Percentiles rank a stretch among this genome's conserved stretches.
These are phyloP conservation scores for Ericerus pela DNA, from an alignment of 1,140 invertebrate genomes.

Conservation along the genomic window DNA sequence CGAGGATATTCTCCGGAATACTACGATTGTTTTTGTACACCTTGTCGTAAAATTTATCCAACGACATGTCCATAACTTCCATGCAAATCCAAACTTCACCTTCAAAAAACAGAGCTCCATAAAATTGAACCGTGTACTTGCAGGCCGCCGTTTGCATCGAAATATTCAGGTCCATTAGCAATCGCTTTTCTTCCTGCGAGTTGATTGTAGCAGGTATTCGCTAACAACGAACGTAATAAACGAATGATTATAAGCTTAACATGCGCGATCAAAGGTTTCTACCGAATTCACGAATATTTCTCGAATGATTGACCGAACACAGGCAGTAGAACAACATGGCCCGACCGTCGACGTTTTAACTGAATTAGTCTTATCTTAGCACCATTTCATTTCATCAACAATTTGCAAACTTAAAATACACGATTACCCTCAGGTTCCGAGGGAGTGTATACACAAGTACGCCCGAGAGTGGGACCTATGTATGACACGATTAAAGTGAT, in stretches of 20 bases:
- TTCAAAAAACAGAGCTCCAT: constrained; percentile 88
- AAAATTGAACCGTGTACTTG: constrained; percentile 93
- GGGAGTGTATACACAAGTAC: no score
- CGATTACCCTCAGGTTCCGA: no score
- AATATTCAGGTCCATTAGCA: constrained; percentile 93
- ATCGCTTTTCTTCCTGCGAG: constrained; percentile 78
- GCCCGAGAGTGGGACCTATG: no score
- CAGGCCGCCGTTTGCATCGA: constrained; percentile 90
- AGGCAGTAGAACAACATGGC: no score
- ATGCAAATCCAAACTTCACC: constrained; percentile 99
- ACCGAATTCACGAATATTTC: no score
- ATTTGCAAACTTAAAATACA: no score
- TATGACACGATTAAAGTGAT: no score
- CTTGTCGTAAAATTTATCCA: constrained; percentile 90
- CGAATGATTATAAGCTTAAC: background rate
- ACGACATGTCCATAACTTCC: constrained; percentile 96
- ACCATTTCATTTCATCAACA: no score
- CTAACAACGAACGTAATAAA: constrained; percentile 35
- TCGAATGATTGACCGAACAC: no score
- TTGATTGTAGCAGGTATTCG: constrained; percentile 87
- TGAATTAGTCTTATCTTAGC: no score
- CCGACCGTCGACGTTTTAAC: no score
- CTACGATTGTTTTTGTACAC: constrained; percentile 56
- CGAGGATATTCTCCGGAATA: constrained; percentile 89
- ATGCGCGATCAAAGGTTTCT: no score